These are phyloP conservation scores for Edolisoma coerulescens DNA, from an alignment of 2,113 vertebrate genomes.

Conservation along the genomic window DNA sequence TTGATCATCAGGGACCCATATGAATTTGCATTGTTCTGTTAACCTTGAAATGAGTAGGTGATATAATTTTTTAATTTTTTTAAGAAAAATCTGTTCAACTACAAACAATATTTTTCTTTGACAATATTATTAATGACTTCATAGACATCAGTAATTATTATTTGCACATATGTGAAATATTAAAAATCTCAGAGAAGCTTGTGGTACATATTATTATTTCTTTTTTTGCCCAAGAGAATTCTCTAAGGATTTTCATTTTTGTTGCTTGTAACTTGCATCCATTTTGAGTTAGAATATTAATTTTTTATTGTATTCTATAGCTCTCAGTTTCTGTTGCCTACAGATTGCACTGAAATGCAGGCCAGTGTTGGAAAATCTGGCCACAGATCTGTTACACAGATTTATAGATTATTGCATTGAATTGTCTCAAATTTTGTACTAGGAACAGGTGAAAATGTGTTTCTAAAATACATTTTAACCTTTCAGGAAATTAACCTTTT, in stretches of 20 bases:
- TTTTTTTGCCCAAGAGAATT: neutral
- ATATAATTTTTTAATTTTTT: neutral
- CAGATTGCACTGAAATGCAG: neutral
- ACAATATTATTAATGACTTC: neutral
- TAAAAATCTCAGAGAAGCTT: neutral
- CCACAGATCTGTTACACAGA: neutral
- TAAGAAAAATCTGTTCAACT: neutral
- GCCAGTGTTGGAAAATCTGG: neutral
- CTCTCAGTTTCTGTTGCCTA: neutral
- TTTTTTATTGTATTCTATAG: neutral
- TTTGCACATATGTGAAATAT: neutral
- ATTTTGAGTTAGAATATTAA: neutral
- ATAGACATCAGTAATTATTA: slow-evolving; percentile 10
- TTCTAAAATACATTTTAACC: slow-evolving; percentile 8
- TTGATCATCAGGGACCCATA: slow-evolving; percentile 4
- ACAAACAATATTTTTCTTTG: neutral
- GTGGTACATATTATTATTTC: neutral
- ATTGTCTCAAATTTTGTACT: neutral
- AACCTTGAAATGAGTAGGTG: slow-evolving; percentile 37
- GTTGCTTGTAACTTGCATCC: neutral
- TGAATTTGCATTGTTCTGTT: slow-evolving; percentile 49
- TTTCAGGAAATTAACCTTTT: neutral
- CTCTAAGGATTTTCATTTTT: neutral
- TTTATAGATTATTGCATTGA: neutral
- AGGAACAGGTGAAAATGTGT: neutral